Conservation (phyloP, 2,113 vertebrate species). For the Lophotis ruficrista region DNA sequence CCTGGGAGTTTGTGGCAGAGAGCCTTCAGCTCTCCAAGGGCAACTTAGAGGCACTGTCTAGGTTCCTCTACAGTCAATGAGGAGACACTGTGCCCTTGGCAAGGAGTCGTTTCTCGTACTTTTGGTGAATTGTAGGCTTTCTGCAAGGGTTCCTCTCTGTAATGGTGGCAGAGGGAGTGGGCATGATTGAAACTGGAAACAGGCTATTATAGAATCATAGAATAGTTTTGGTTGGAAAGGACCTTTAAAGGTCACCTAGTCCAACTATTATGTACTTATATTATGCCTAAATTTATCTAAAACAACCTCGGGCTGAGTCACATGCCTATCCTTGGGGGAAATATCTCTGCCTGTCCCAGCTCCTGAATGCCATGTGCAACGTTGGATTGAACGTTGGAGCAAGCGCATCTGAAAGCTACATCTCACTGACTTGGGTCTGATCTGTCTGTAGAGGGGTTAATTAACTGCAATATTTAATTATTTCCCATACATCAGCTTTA, state of each 20-base stretch:
- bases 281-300: neutral
- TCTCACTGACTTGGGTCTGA: neutral
- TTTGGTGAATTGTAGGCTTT: neutral
- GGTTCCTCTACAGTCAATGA: neutral
- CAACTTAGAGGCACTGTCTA: neutral
- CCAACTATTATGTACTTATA: neutral
- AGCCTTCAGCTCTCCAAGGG: neutral
- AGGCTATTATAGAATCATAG: neutral
- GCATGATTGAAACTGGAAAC: neutral
- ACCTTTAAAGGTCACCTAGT: too few species aligned
- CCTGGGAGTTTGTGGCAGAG: neutral
- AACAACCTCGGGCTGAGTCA: neutral
- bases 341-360: neutral
- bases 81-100: neutral
- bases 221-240: too few species aligned
- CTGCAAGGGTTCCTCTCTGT: neutral
- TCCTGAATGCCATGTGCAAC: neutral
- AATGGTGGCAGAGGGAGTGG: neutral
- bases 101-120: neutral
- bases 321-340: neutral
- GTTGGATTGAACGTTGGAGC: neutral
- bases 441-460: neutral
- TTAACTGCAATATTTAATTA: neutral
- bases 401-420: neutral
- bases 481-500: neutral